phyloP scores from a whole-genome alignment of 2,113 vertebrate genomes.

The Struthio camelus region DNA sequence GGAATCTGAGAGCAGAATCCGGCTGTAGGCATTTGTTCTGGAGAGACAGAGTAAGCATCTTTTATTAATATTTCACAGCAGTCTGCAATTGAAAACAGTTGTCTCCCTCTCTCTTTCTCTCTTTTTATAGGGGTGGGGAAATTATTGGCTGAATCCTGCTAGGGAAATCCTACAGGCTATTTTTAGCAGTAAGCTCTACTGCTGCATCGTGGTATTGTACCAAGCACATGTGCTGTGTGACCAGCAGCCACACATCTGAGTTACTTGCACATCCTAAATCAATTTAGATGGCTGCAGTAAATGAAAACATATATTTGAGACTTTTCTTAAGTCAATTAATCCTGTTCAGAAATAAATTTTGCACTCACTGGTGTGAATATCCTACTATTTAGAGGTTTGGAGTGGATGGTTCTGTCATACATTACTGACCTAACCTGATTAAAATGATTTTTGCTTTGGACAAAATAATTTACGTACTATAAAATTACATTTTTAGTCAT shows the following conservation, averaged over 20 bases:
- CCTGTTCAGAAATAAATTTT: constrained; percentile 22
- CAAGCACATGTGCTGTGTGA: constrained; percentile 56
- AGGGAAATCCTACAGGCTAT: constrained; percentile 71
- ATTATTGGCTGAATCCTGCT: constrained; percentile 60
- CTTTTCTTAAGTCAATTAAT: constrained; percentile 53
- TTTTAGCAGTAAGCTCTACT: constrained; percentile 62
- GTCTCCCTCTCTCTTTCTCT: not conserved
- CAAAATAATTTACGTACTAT: not conserved
- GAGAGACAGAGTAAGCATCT: constrained; percentile 61
- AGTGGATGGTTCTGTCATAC: not conserved
- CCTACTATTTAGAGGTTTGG: not conserved
- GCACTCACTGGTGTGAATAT: not conserved
- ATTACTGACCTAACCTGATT: not conserved
- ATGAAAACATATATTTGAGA: constrained; percentile 28
- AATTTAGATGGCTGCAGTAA: constrained; percentile 62
- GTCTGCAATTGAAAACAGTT: constrained; percentile 73
- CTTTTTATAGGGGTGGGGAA: not conserved
- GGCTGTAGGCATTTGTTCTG: constrained; percentile 49
- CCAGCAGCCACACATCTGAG: constrained; percentile 59
- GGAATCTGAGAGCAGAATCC: constrained; percentile 59
- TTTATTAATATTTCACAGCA: constrained; percentile 72
- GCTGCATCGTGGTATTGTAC: constrained; percentile 43
- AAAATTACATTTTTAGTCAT: not conserved
- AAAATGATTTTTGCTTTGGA: not conserved
- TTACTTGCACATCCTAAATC: constrained; percentile 66